These are phyloP conservation scores for Mya arenaria DNA, from an alignment of 1,140 invertebrate genomes.

Conservation along the genomic window DNA sequence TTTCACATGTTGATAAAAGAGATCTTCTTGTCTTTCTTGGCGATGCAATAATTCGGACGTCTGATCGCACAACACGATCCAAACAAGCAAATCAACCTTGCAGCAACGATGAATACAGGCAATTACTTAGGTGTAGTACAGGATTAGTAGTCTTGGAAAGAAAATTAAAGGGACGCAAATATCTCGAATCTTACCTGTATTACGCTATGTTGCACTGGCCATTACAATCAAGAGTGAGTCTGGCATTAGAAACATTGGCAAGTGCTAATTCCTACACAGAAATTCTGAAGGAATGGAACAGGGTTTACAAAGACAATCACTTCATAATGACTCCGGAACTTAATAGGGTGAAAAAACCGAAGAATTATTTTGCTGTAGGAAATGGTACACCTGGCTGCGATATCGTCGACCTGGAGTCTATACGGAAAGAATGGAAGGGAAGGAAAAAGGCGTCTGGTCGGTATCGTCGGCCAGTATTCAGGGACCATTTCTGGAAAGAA, in stretches of 20 bases:
- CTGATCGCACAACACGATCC: background rate
- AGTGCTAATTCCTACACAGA: background rate
- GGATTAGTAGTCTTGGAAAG: background rate
- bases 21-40: conserved; percentile 38
- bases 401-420: conserved; percentile 35
- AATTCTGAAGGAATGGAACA: conserved; percentile 27
- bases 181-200: conserved; percentile 32
- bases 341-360: conserved; percentile 5
- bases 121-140: conserved; percentile 5
- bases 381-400: conserved; percentile 37
- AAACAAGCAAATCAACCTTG: background rate
- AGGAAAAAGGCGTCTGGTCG: background rate
- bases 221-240: background rate
- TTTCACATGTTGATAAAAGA: conserved; percentile 11
- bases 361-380: conserved; percentile 36
- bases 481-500: conserved; percentile 27
- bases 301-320: conserved; percentile 6
- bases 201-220: conserved; percentile 41
- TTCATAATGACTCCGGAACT: conserved; percentile 26
- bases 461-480: background rate
- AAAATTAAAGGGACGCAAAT: background rate
- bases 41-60: conserved; percentile 16
- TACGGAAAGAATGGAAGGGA: conserved; percentile 35
- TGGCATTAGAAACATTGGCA: conserved; percentile 2
- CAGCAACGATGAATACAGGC: background rate